Evolutionary conservation across 2,113 vertebrate genomes (phyloP), one percentile per base, ranked within the genome.

Genomic region (Pardalotus punctatus): DNA sequence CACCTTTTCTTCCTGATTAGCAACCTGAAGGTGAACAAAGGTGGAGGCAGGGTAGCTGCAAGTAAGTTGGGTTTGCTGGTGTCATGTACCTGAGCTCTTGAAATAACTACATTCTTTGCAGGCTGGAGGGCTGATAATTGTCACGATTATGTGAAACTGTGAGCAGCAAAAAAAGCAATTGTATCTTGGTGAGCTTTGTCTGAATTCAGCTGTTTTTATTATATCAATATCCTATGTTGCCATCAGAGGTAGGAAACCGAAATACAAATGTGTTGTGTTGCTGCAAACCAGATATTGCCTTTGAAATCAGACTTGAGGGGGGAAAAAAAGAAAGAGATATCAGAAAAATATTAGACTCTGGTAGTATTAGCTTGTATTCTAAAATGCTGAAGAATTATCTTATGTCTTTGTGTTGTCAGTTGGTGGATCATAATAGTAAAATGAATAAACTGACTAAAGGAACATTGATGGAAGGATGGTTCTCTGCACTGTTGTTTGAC

Each of bases 281-380:
- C 25, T 91, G 65, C 84, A 81, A 84, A 71, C 7, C 12, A 51
- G 27, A 25, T 87, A 56, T 0, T 83, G 40, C 28, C 22, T 67
- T 91, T 84, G 60, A 93, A 51, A 47, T 81, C 23, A 40, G 27
- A 50, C 8, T 78, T 20, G 29, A 54, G 29, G 18, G 7, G 10
- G 6, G 2, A 0, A 2, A 8, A 73, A 62, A 45, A 43, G 13
- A 25, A 40, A 11, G 12, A 22, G 5, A 11, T 5, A 42, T 5
- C 24, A 33, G 45, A 66, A 93, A 70, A 86, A 25, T 62, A 60
- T 6, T 19, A 33, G 38, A n/a, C 13, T 80, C 22, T 62, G 42
- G 4, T n/a, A 60, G 27, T 64, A 45, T 74, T 87, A 40, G 24
- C 20, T 72, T 36, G 14, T 67, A 31, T 79, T 87, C 48, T 51